A percentile compares a stretch with the other conserved stretches of the same genome.
These are phyloP conservation scores for Ylistrum balloti DNA, from an alignment of 1,140 invertebrate genomes.

Conservation along the genomic window DNA sequence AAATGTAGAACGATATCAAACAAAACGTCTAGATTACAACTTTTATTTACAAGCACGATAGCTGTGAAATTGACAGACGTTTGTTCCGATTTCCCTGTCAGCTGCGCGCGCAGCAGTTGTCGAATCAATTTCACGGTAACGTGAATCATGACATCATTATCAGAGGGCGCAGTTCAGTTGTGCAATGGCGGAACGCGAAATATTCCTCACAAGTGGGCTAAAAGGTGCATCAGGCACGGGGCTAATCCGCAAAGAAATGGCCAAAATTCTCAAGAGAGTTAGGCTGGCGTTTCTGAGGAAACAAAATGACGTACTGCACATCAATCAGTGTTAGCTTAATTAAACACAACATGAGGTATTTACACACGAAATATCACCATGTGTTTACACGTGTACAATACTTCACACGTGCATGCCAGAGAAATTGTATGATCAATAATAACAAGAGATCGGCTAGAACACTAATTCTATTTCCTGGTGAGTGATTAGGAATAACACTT, in stretches of 20 bases:
- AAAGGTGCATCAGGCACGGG: slow-evolving; percentile 2
- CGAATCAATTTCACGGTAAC: slow-evolving; percentile 38
- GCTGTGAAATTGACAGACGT: slow-evolving; percentile 16
- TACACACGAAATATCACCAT: background rate
- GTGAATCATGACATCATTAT: slow-evolving; percentile 39
- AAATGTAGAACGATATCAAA: background rate
- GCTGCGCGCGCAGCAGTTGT: slow-evolving; percentile 36
- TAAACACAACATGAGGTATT: slow-evolving; percentile 30
- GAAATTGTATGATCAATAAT: background rate
- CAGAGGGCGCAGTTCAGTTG: slow-evolving; percentile 36
- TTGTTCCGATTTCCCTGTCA: slow-evolving; percentile 32
- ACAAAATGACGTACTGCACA: background rate
- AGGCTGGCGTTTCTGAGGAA: background rate
- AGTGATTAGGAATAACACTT: too few species aligned
- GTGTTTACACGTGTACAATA: background rate
- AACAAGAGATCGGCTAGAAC: background rate
- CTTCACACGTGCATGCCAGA: background rate
- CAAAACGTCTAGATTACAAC: background rate
- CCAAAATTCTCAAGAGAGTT: background rate
- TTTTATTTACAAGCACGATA: slow-evolving; percentile 21
- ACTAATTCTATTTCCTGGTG: background rate
- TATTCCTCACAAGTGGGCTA: slow-evolving; percentile 38
- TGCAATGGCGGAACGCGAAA: background rate
- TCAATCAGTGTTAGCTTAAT: background rate
- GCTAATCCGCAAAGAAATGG: slow-evolving; percentile 1